Evolutionary conservation across 1,140 invertebrate genomes (phyloP), one percentile per base, ranked within the genome.

Genomic region (Ladona fulva): DNA sequence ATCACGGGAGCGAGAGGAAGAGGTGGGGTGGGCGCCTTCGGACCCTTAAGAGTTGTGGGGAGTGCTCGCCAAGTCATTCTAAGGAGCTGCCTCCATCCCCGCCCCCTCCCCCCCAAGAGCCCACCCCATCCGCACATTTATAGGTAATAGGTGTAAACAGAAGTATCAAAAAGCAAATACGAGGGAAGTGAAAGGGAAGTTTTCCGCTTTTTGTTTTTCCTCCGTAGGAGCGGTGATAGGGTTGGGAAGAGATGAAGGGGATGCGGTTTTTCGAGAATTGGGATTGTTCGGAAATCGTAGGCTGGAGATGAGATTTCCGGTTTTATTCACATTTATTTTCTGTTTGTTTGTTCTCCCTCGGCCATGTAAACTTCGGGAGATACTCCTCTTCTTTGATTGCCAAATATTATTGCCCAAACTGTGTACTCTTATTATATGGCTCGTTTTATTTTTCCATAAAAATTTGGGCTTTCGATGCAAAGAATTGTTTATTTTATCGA

Each of bases 91-190:
- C 19, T 52, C 44, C 19, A 10, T 52, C 44, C 19, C n/a, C n/a
- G n/a, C 44, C 19, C 44, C 19, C 44, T 52, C 44, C 19, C 44
- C 19, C 19, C 10, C 44, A 66, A 12, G n/a, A 16, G 14, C 52
- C n/a, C n/a, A 19, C 52, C n/a, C 52, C 52, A 19, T 66, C 52
- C 52, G 14, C 52, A 16, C 52, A 66, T 66, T 66, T 66, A 66
- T 66, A 66, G 52, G 52, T 66, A 66, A 66, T 66, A 66, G 52
- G 52, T 66, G 52, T 66, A 66, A 66, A 66, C 52, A 66, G 52
- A 66, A 66, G 52, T 66, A 66, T 66, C n/a, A 66, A 66, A 66
- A 66, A 37, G 29, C 52, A 66, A 66, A 66, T 66, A 66, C 52
- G n/a, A 3, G 12, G 16, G 52, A 12, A 66, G 52, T 66, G 52